These are phyloP conservation scores for Pseudocheirus occidentalis DNA, from an alignment of 2,797 vertebrate species.

Conservation along the genomic window DNA sequence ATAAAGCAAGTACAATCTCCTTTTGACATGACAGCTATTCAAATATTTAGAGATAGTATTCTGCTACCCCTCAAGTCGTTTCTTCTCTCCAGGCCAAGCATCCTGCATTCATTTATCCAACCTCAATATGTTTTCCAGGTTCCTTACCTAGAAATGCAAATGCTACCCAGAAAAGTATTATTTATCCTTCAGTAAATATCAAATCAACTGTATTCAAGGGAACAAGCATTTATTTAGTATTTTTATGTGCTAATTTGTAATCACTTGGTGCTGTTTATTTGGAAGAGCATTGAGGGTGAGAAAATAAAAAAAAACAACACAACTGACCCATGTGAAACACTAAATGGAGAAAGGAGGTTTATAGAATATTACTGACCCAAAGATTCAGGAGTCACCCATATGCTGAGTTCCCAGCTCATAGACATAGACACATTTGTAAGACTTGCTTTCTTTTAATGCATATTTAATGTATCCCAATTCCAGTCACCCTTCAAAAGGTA, in stretches of 20 bases:
- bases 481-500: background rate
- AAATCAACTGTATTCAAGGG: background rate
- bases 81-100: background rate
- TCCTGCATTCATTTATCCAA: background rate
- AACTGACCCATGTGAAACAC: background rate
- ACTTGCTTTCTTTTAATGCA: background rate
- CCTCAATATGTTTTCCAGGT: background rate
- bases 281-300: background rate
- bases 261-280: background rate
- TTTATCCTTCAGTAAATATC: background rate
- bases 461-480: background rate
- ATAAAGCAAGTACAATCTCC: background rate
- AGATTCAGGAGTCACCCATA: background rate
- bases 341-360: background rate
- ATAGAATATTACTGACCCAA: background rate
- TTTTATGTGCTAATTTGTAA: background rate
- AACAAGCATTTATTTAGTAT: background rate
- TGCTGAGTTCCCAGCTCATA: background rate
- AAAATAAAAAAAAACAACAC: background rate
- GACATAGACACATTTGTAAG: background rate
- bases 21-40: background rate
- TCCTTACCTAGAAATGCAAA: background rate
- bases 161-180: background rate
- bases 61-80: background rate
- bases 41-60: background rate